Conservation (phyloP, 2,888 invertebrate genomes). For the Cantharis flavilabris region DNA sequence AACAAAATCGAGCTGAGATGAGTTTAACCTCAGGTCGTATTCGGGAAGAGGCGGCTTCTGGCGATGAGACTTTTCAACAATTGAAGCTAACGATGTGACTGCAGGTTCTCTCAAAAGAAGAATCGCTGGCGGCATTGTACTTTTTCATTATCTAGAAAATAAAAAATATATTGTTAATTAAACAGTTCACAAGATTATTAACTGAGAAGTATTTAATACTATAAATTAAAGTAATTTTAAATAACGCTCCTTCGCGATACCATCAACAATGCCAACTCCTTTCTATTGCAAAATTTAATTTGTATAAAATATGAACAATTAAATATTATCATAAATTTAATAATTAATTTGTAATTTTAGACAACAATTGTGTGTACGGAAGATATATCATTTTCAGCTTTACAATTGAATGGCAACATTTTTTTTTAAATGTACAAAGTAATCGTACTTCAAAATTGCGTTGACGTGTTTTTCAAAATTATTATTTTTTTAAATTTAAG, state of each 20-base stretch:
- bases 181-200: not conserved
- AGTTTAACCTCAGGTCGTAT: conserved; percentile 49
- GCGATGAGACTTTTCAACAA: conserved; percentile 50
- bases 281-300: not conserved
- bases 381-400: not conserved
- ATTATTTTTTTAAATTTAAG: not conserved
- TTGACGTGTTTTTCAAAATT: not conserved
- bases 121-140: conserved; percentile 49
- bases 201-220: not conserved
- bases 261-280: not conserved
- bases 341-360: not conserved
- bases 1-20: conserved; percentile 46
- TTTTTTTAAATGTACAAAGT: not conserved
- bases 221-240: not conserved
- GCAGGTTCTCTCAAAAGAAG: conserved; percentile 51
- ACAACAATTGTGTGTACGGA: not conserved
- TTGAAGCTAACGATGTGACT: conserved; percentile 46
- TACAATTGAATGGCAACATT: not conserved
- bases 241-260: not conserved
- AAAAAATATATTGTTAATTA: conserved; percentile 7
- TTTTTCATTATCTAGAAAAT: conserved; percentile 52
- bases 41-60: conserved; percentile 42
- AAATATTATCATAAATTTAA: not conserved
- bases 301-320: not conserved
- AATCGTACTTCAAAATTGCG: not conserved